A percentile compares a stretch with the other conserved stretches of the same genome.
Evolutionary conservation across 2,888 invertebrate genomes (phyloP).

Genomic region (Agrypnus murinus): DNA sequence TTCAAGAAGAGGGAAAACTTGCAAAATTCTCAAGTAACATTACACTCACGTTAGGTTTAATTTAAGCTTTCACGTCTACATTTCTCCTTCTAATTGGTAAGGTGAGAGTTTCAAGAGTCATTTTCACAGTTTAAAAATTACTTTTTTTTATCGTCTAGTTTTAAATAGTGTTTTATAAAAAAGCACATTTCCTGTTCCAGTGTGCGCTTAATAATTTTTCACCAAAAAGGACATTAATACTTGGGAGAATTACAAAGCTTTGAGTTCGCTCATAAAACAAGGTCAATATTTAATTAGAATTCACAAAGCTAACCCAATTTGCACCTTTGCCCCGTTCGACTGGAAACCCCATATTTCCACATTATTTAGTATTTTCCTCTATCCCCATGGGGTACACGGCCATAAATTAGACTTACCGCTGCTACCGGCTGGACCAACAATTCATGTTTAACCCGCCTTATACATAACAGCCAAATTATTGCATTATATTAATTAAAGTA

Average conservation of each 20-base stretch:
- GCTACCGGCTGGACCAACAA: slow-evolving; percentile 56
- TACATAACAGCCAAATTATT: slow-evolving; percentile 57
- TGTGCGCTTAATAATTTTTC: slow-evolving; percentile 31
- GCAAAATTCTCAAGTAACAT: background rate
- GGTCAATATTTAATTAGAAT: slow-evolving; percentile 52
- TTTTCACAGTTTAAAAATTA: background rate
- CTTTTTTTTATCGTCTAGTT: no score
- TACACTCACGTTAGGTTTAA: slow-evolving; percentile 9
- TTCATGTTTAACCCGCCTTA: slow-evolving; percentile 57
- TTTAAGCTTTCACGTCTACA: slow-evolving; percentile 12
- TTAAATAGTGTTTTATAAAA: background rate
- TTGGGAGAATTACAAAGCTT: slow-evolving; percentile 35
- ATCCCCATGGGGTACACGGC: slow-evolving; percentile 48
- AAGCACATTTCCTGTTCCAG: slow-evolving; percentile 22
- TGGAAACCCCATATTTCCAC: slow-evolving; percentile 48
- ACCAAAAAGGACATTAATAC: slow-evolving; percentile 37
- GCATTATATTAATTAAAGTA: slow-evolving; percentile 58
- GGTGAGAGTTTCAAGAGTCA: slow-evolving; percentile 1
- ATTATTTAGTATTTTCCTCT: slow-evolving; percentile 55
- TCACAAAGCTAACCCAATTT: slow-evolving; percentile 51
- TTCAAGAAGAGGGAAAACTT: slow-evolving; percentile 4
- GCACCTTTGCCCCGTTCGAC: slow-evolving; percentile 50
- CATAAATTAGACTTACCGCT: slow-evolving; percentile 56
- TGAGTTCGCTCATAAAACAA: slow-evolving; percentile 44
- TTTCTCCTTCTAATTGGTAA: slow-evolving; percentile 5